Evolutionary conservation across 2,797 vertebrate genomes (phyloP), one percentile per base, ranked within the genome.

Genomic region (Bovichtus diacanthus): DNA sequence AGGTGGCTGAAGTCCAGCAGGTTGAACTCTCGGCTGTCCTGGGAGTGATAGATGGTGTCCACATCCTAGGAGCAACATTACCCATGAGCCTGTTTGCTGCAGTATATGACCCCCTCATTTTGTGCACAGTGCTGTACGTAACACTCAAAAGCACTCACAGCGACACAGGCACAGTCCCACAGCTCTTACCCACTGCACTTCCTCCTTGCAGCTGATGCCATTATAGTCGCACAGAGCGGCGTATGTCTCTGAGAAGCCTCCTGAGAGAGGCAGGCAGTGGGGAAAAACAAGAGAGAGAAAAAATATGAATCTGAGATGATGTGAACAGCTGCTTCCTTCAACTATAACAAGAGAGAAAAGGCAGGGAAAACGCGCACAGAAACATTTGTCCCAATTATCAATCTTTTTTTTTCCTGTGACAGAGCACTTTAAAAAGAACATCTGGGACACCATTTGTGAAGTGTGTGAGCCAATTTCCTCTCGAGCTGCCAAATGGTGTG

Each of bases 41-140:
- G 97, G 1, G 97, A 97, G 90, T 97, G 97, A 88, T 98, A 98
- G 88, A 98, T 97, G 44, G 97, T 98, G 91, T 98, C 97, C 87
- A 98, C 97, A 75, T 98, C 97, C 97, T 98, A 80, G 11, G 63
- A 84, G 74, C 70, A 78, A 91, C 75, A 86, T 82, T 77, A 87
- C 51, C 68, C 77, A 70, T 88, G 79, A 92, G 80, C 62, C 51
- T 58, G 25, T 82, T 58, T 74, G 80, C 75, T 65, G 76, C 61
- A 55, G 58, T 19, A 59, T 19, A 44, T 44, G 51, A 83, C 65
- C 66, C 39, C 44, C 66, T 46, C 73, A 61, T 82, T 78, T 68
- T 49, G 82, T 68, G 74, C 74, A 74, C 80, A 66, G 79, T 55
- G 54, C 72, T 70, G 55, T 56, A 70, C 53, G 50, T 75, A 88